Evolutionary conservation across 1,140 invertebrate species (phyloP).

Genomic region (Hypsibius dujardini): DNA sequence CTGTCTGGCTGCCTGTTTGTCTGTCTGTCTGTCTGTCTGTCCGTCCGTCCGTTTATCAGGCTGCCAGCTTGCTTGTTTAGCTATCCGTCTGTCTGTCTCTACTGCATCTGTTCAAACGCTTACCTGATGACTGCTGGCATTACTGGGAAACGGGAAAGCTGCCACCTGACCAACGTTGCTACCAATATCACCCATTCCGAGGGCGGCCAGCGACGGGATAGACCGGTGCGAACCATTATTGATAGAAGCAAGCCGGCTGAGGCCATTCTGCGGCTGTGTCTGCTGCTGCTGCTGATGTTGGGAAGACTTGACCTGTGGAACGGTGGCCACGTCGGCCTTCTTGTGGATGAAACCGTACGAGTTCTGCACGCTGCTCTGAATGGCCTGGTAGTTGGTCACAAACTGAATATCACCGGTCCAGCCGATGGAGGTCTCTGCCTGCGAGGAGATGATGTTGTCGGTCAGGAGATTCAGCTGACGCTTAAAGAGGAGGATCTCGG

Average conservation of each 20-base stretch:
- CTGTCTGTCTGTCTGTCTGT: no score
- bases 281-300: neutral
- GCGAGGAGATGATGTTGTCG: neutral
- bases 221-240: neutral
- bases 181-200: conserved; percentile 12
- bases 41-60: no score
- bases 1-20: no score
- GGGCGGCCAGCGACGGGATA: neutral
- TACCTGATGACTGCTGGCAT: no score
- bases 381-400: conserved; percentile 85
- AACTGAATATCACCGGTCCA: conserved; percentile 60
- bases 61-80: no score
- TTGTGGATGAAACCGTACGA: conserved; percentile 85
- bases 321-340: conserved; percentile 36
- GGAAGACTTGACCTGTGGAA: neutral
- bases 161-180: neutral
- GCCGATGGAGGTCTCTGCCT: neutral
- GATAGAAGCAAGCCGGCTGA: neutral
- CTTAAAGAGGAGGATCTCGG: conserved; percentile 80
- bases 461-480: conserved; percentile 54
- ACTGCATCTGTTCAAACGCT: no score
- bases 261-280: neutral
- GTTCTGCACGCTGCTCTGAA: conserved; percentile 78
- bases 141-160: no score
- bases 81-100: no score